These are phyloP conservation scores for Bombylius major DNA, from an alignment of 2,888 invertebrate genomes.

Conservation along the genomic window DNA sequence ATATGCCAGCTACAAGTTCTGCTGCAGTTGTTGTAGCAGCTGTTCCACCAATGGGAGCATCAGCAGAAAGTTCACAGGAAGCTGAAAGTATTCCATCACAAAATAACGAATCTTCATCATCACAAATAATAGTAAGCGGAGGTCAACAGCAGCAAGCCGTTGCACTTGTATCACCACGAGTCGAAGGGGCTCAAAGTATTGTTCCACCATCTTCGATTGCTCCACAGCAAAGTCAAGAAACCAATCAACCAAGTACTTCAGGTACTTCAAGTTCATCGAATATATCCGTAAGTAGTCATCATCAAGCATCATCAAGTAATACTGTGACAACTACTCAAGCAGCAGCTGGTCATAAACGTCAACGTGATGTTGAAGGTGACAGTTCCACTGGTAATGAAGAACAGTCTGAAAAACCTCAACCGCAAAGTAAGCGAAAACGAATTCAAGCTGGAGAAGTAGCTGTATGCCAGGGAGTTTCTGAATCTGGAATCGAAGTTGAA, in stretches of 20 bases:
- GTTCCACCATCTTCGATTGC: conserved; percentile 23
- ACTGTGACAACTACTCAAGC: conserved; percentile 53
- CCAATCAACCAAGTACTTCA: conserved; percentile 33
- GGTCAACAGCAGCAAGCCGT: conserved; percentile 47
- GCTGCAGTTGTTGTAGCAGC: conserved; percentile 48
- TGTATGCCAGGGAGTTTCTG: conserved; percentile 36
- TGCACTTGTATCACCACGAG: conserved; percentile 56
- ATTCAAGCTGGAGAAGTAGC: conserved; percentile 24
- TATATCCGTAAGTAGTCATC: conserved; percentile 36
- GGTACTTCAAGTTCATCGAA: conserved; percentile 26
- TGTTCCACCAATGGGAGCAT: conserved; percentile 45
- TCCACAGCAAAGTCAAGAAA: conserved; percentile 22
- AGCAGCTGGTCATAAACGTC: conserved; percentile 43
- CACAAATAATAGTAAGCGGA: conserved; percentile 27
- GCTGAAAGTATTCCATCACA: conserved; percentile 34
- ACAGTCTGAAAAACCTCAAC: conserved; percentile 26
- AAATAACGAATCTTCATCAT: conserved; percentile 25
- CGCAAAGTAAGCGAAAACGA: conserved; percentile 30
- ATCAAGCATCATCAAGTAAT: conserved; percentile 46
- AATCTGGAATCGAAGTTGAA: conserved; percentile 51
- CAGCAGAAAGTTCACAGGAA: conserved; percentile 38
- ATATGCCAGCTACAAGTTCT: conserved; percentile 75
- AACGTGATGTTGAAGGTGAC: conserved; percentile 44
- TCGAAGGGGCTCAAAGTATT: conserved; percentile 42
- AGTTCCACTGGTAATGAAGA: conserved; percentile 40